Conservation (phyloP, 2,113 vertebrate species). For the Pygoscelis adeliae region DNA sequence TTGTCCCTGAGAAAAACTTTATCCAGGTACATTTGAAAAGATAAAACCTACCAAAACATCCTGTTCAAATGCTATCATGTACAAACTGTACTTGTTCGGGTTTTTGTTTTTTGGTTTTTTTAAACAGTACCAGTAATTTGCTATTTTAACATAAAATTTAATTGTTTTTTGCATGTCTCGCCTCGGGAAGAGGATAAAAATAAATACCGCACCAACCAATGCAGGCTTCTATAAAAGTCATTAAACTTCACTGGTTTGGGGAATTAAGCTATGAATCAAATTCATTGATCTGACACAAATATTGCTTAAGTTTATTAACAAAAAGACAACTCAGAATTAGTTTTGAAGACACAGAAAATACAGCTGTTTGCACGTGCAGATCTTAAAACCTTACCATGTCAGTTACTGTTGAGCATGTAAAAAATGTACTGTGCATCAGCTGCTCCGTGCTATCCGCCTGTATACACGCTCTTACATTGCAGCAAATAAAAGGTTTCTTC, state of each 20-base stretch:
- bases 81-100: background rate
- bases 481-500: conserved; percentile 25
- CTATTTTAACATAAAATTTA: background rate
- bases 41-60: background rate
- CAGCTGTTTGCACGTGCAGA: background rate
- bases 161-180: background rate
- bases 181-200: background rate
- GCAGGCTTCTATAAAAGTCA: background rate
- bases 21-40: background rate
- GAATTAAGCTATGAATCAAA: background rate
- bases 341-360: background rate
- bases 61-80: background rate
- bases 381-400: background rate
- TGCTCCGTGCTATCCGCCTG: background rate
- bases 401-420: background rate
- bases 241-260: background rate
- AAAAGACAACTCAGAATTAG: background rate
- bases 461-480: background rate
- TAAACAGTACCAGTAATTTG: background rate
- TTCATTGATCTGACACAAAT: background rate
- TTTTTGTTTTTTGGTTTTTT: background rate
- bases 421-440: background rate
- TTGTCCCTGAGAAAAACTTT: background rate
- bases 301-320: background rate
- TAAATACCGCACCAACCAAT: background rate